phyloP scores from a whole-genome alignment of 1,140 invertebrate species.

The Bicyclus anynana region DNA sequence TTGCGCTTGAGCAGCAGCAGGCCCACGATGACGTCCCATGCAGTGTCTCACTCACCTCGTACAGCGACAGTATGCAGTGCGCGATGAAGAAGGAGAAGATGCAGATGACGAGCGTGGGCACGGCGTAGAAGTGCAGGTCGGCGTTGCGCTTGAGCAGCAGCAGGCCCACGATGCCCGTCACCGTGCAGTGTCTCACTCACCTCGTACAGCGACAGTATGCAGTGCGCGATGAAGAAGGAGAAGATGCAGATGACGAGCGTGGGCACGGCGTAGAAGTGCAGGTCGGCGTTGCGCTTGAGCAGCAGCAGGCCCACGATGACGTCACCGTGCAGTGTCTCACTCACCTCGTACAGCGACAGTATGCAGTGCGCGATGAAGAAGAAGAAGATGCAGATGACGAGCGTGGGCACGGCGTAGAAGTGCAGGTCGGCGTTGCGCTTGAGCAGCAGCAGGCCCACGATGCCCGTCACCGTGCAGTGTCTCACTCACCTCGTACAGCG shows the following conservation, averaged over 20 bases:
- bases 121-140: slow-evolving; percentile 88
- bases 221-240: slow-evolving; percentile 95
- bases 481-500: slow-evolving; percentile 96
- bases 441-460: slow-evolving; percentile 86
- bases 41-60: too few relatives aligned
- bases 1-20: slow-evolving; percentile 86
- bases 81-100: slow-evolving; percentile 96
- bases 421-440: slow-evolving; percentile 84
- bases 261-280: slow-evolving; percentile 91
- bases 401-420: slow-evolving; percentile 91
- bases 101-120: slow-evolving; percentile 91
- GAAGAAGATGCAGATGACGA: slow-evolving; percentile 92
- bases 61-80: slow-evolving; percentile 94
- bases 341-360: slow-evolving; percentile 95
- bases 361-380: slow-evolving; percentile 96
- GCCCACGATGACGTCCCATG: slow-evolving; percentile 82
- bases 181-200: slow-evolving; percentile 81
- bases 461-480: too few relatives aligned
- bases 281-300: slow-evolving; percentile 83
- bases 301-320: slow-evolving; percentile 84
- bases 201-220: slow-evolving; percentile 95
- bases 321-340: too few relatives aligned
- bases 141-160: slow-evolving; percentile 85
- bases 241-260: slow-evolving; percentile 92
- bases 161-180: slow-evolving; percentile 84